Base-by-base conservation (phyloP, 2,113 vertebrate species). In the Candoia aspera region DNA sequence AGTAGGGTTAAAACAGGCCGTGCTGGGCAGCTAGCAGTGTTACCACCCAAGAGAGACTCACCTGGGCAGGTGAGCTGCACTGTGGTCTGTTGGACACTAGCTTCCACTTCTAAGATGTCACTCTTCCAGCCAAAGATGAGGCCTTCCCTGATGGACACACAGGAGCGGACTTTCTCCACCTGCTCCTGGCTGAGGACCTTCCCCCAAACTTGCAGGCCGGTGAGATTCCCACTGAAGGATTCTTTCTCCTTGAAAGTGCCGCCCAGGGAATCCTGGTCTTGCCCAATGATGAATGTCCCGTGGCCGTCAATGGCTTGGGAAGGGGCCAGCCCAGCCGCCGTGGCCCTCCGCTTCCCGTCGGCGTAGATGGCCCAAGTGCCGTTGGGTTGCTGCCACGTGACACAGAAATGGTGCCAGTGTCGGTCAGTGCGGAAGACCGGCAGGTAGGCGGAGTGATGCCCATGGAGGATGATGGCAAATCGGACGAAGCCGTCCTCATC, bases 181-280 rank as follows among this genome's bases (percentile, higher is more conserved):
- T 99, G 97, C n/a, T 95, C 93, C 0, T 9, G 1, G 4, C 97
- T 89, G 87, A 99, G 96, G 9, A 94, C 96, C 0, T 4, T 94
- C 87, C 95, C 96, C 99, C 99, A 99, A 33, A 99, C 42, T 37
- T 98, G 97, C 83, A 99, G 64, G 88, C 98, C 98, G 0, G 98
- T 99, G 94, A 99, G 97, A 92, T 98, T 99, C 86, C 99, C 98
- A 42, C 98, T 98, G 94, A 99, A 99, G 23, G 99, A 98, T 88
- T 99, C 98, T 0, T 97, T 98, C 0, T 88, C 94, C 42, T 55
- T 97, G 96, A 99, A 99, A 94, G 98, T 97, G 24, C 99, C 99
- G 0, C 99, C 99, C 79, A 98, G 97, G 0, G 98, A 98, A 92
- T 99, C 99, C 91, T 99, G 99, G 88, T 99, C 98, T 93, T 99